Percentiles rank a stretch among this genome's conserved stretches.
phyloP scores from a whole-genome alignment of 2,113 vertebrate genomes.

The Papio anubis region DNA sequence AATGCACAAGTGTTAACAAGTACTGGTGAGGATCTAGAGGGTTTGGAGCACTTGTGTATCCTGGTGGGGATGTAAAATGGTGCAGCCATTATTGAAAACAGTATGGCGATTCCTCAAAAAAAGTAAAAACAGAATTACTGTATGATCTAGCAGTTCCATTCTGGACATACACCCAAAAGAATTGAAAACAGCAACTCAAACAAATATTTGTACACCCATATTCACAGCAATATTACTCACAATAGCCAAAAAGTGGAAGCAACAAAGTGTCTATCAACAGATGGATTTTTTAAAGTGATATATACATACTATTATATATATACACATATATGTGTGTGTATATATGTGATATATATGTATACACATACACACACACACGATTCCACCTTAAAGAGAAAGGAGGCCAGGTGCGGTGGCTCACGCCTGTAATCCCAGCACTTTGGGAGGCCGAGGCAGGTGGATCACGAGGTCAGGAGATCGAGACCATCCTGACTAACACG shows the following conservation, averaged over 20 bases:
- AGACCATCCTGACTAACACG: too few relatives aligned
- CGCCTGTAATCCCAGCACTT: too few relatives aligned
- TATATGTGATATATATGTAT: too few relatives aligned
- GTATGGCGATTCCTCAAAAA: neutral
- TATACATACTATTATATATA: too few relatives aligned
- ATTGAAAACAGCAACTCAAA: neutral
- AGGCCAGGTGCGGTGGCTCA: neutral
- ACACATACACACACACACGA: too few relatives aligned
- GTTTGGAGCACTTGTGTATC: neutral
- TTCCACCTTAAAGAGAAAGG: neutral
- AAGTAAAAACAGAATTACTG: constrained; percentile 9
- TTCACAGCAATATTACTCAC: neutral
- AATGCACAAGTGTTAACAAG: neutral
- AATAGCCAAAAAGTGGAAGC: neutral
- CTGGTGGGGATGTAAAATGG: neutral
- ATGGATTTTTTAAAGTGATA: neutral
- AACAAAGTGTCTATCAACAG: neutral
- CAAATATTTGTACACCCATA: neutral
- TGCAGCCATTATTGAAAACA: neutral
- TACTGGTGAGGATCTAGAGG: neutral
- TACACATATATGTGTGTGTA: too few relatives aligned
- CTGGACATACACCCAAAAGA: neutral
- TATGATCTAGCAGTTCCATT: neutral
- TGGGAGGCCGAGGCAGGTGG: too few relatives aligned
- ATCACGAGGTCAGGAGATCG: too few relatives aligned